Evolutionary conservation across 2,113 vertebrate genomes (phyloP).

Genomic region (Periophthalmus modestus): DNA sequence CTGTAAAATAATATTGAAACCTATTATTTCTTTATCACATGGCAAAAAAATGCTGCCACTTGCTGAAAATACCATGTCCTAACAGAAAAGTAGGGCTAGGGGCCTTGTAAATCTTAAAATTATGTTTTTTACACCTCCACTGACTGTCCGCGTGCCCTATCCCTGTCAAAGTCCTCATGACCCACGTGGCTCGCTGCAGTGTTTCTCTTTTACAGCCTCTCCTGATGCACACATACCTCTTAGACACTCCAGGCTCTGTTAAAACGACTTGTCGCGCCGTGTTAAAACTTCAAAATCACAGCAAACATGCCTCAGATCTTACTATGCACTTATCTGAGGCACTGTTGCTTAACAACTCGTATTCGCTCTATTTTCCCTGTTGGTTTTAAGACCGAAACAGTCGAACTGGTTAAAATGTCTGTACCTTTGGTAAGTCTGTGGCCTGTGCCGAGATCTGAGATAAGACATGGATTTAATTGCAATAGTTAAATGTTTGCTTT

Average conservation of each 20-base stretch:
- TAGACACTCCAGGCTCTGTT: not conserved
- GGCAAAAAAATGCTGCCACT: no score
- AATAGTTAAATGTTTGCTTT: not conserved
- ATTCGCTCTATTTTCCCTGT: constrained; percentile 44
- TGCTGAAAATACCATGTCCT: no score
- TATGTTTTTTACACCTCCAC: no score
- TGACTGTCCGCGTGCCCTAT: no score
- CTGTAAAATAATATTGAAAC: no score
- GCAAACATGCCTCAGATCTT: not conserved
- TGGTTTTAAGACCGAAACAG: constrained; percentile 59
- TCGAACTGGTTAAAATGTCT: constrained; percentile 47
- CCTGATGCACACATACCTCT: not conserved
- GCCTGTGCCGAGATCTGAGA: not conserved
- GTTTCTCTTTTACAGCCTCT: no score
- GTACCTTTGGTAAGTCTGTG: constrained; percentile 64
- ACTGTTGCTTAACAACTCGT: not conserved
- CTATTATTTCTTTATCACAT: no score
- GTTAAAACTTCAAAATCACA: constrained; percentile 15
- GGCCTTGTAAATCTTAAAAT: no score
- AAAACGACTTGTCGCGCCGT: not conserved
- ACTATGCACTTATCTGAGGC: not conserved
- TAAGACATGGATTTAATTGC: not conserved
- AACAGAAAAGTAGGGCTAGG: no score
- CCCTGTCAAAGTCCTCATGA: no score
- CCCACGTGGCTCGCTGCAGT: no score